Base-by-base conservation (phyloP, 2,888 invertebrate species). In the Hipparchia sbordonii region DNA sequence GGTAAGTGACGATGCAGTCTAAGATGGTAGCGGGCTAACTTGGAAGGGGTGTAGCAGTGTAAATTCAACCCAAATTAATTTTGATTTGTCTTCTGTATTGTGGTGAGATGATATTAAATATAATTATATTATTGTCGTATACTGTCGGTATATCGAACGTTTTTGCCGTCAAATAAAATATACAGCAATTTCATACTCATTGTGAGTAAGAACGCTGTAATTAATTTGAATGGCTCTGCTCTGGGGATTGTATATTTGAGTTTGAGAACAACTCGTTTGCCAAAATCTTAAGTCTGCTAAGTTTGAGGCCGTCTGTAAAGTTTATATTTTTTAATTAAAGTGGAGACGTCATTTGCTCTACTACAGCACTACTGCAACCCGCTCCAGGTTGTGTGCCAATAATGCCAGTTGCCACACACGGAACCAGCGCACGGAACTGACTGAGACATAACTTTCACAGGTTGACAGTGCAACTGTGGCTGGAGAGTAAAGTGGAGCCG, bases 211-310 rank as follows among this genome's bases (percentile, higher is more conserved):
- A 33, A 52, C 6, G 52, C 65, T 65, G 7, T 65, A 52, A 2
- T 52, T 65, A 65, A 65, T 39, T 65, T 65, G 33, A 65, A 65
- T 65, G 23, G 51, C 51, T 52, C 12, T 39, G 0, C 51, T 52
- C 12, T 39, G 0, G 12, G 52, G 52, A 33, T 65, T 52, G 51
- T 52, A 33, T 65, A 52, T 52, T 52, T 51, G 33, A 52, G 65
- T 51, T 65, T 7, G 63, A 7, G 51, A 65, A 52, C 48, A 48
- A 63, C 23, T 46, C 62, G 13, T 48, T 46, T n/a, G 63, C 48
- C 63, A 63, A 63, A 62, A 45, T 23, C 23, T 23, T 63, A 48
- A 63, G 48, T 63, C 10, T 63, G 48, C 63, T 63, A 48, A 63
- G 23, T 63, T 13, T 23, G 13, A 48, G 62, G 46, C 46, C n/a